Evolutionary conservation across 2,113 vertebrate species (phyloP).

Genomic region (Neolamprologus cancellatus): DNA sequence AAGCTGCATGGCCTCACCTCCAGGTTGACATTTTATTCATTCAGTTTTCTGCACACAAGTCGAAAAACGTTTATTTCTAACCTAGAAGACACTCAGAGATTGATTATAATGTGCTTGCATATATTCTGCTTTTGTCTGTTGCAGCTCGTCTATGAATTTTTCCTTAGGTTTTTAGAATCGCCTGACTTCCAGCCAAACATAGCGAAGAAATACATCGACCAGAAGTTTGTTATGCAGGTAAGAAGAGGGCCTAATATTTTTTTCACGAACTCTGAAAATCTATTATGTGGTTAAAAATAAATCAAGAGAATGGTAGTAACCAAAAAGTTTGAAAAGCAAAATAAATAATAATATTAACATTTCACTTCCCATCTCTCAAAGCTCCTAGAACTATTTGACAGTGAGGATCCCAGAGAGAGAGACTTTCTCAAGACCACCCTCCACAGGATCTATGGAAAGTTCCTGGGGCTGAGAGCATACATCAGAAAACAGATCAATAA

Average conservation of each 20-base stretch:
- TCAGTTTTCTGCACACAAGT: not conserved
- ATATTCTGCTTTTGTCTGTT: conserved; percentile 25
- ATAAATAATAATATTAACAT: not conserved
- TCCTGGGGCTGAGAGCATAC: conserved; percentile 93
- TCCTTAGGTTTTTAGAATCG: conserved; percentile 98
- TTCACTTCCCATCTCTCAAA: conserved; percentile 13
- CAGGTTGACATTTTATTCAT: conserved; percentile 68
- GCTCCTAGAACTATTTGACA: conserved; percentile 98
- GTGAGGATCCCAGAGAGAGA: conserved; percentile 95
- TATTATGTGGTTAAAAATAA: not conserved
- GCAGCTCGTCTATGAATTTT: conserved; percentile 99
- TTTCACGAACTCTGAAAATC: not conserved
- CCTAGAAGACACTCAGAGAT: not conserved
- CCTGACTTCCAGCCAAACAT: conserved; percentile 97
- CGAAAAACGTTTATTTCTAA: not conserved
- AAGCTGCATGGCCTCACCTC: conserved; percentile 96
- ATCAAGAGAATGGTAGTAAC: too few relatives aligned
- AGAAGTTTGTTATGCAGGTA: conserved; percentile 99
- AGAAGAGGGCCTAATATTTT: not conserved
- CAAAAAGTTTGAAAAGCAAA: not conserved
- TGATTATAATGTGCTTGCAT: not conserved
- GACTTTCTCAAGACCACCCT: conserved; percentile 98
- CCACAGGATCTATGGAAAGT: conserved; percentile 97
- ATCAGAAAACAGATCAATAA: conserved; percentile 99
- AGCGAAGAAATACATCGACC: conserved; percentile 98